A percentile compares a stretch with the other conserved stretches of the same genome.
phyloP scores from a whole-genome alignment of 2,888 invertebrate species.

The Apamea sordens region DNA sequence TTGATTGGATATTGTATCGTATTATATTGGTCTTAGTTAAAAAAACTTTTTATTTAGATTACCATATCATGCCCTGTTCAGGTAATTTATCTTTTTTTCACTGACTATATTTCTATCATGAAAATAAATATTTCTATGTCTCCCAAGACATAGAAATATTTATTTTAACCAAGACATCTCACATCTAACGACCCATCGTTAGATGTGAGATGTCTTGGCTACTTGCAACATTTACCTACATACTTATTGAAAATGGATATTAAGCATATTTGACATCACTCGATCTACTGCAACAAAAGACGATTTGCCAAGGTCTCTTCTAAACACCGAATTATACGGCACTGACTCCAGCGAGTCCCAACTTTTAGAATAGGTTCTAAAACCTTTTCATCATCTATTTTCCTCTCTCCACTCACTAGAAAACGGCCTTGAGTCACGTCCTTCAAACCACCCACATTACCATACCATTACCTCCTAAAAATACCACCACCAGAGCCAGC shows the following conservation, averaged over 20 bases:
- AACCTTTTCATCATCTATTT: not conserved
- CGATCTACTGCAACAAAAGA: not conserved
- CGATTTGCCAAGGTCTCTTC: not conserved
- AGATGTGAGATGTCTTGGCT: too few species aligned
- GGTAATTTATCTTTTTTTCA: not conserved
- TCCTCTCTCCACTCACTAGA: not conserved
- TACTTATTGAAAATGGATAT: not conserved
- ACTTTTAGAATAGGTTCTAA: not conserved
- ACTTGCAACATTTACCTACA: not conserved
- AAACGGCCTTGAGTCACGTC: not conserved
- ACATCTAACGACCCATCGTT: too few species aligned
- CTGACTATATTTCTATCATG: not conserved
- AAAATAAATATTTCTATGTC: not conserved
- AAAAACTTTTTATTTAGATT: too few species aligned
- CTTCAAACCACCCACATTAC: slow-evolving; percentile 21
- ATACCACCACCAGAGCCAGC: slow-evolving; percentile 6
- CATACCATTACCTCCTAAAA: slow-evolving; percentile 43
- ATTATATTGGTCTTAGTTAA: not conserved
- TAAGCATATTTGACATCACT: not conserved
- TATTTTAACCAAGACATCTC: too few species aligned
- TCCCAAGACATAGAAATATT: too few species aligned
- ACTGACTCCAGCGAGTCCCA: not conserved
- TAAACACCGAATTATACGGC: not conserved
- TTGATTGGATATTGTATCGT: not conserved
- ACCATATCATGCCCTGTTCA: too few species aligned